These are phyloP conservation scores for Artemia sp. DNA, from an alignment of 2,888 invertebrate genomes.

Conservation along the genomic window DNA sequence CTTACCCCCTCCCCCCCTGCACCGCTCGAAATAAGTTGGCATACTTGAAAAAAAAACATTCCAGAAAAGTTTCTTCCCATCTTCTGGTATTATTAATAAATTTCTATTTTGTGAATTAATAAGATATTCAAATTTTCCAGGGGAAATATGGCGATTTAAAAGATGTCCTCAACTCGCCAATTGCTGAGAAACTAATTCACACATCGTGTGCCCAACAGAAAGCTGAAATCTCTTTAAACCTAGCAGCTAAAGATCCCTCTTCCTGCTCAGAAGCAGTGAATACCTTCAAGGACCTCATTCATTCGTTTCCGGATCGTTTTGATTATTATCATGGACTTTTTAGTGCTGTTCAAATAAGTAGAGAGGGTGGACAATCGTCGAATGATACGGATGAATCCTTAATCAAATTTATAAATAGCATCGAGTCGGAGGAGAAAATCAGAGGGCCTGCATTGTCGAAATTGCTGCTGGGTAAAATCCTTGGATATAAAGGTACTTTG, in stretches of 20 bases:
- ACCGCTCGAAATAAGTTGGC: too few species aligned
- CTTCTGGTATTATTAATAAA: too few species aligned
- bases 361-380: constrained; percentile 26
- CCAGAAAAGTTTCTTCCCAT: too few species aligned
- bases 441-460: constrained; percentile 1
- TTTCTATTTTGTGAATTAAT: too few species aligned
- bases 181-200: constrained; percentile 43
- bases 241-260: background rate
- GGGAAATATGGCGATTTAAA: constrained; percentile 65
- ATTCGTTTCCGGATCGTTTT: background rate
- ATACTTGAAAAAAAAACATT: too few species aligned
- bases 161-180: constrained; percentile 56
- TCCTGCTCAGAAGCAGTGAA: background rate
- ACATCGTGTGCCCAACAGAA: constrained; percentile 42
- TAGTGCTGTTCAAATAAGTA: background rate
- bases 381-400: background rate
- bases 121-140: constrained; percentile 26
- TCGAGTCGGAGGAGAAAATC: background rate
- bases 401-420: background rate
- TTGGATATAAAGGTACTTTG: background rate
- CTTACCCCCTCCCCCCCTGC: too few species aligned
- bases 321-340: constrained; percentile 5
- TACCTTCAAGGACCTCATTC: background rate
- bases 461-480: background rate
- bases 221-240: constrained; percentile 54